A percentile compares a stretch with the other conserved stretches of the same genome.
Conservation (phyloP, 2,888 invertebrate genomes). For the Anoncus sp. region DNA sequence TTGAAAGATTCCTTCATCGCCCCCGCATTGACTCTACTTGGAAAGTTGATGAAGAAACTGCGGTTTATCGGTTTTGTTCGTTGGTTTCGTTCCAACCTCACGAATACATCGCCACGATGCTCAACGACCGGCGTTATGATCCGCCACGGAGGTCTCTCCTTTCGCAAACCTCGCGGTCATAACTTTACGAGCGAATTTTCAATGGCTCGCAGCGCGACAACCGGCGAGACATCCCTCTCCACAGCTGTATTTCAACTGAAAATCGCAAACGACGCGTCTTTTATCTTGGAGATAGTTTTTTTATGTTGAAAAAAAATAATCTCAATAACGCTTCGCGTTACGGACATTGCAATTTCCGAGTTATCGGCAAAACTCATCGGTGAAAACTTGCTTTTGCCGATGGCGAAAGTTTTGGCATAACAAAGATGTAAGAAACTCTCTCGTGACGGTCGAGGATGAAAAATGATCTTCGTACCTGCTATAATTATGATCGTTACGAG, state of each 20-base stretch:
- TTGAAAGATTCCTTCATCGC: not conserved
- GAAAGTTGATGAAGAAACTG: not conserved
- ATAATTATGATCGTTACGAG: conserved; percentile 2
- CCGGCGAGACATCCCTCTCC: conserved; percentile 23
- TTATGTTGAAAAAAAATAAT: conserved; percentile 1
- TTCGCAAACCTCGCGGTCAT: conserved; percentile 35
- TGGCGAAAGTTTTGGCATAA: not conserved
- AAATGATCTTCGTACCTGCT: not conserved
- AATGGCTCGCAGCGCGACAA: conserved; percentile 35
- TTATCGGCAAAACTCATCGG: conserved; percentile 31
- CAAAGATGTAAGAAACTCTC: conserved; percentile 4
- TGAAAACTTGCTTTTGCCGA: conserved; percentile 8
- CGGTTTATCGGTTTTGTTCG: not conserved
- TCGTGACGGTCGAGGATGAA: conserved; percentile 10
- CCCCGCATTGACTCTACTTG: not conserved
- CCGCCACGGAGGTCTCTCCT: conserved; percentile 23
- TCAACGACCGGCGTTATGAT: conserved; percentile 47
- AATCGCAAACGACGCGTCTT: conserved; percentile 18
- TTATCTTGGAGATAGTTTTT: conserved; percentile 4
- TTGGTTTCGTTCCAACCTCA: conserved; percentile 22
- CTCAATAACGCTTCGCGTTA: conserved; percentile 2
- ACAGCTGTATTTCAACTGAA: conserved; percentile 8
- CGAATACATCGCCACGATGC: conserved; percentile 46
- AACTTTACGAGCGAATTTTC: conserved; percentile 45
- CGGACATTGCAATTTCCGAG: conserved; percentile 26